Conservation (phyloP, 1,140 invertebrate genomes). For the Trichogramma pretiosum region DNA sequence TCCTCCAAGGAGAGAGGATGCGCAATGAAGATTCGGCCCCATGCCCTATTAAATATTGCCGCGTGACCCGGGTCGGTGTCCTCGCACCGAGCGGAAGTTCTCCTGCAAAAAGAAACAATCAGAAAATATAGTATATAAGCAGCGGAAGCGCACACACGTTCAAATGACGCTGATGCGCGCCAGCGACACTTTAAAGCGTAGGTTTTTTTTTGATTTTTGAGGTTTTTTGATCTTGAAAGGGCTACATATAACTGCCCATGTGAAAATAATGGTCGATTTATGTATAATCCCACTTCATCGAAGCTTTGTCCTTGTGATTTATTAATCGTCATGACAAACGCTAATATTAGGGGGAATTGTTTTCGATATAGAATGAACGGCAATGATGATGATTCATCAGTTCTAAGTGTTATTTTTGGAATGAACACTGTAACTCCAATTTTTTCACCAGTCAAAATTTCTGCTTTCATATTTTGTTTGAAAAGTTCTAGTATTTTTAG, state of each 20-base stretch:
- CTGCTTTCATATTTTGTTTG: conserved; percentile 38
- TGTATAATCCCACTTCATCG: neutral
- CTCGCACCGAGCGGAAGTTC: no score
- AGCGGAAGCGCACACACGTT: no score
- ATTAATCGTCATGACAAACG: conserved; percentile 49
- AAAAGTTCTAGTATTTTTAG: conserved; percentile 34
- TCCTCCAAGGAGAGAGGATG: no score
- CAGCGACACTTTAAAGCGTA: no score
- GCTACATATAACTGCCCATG: neutral
- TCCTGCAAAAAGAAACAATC: no score
- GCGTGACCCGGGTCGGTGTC: no score
- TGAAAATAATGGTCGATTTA: neutral
- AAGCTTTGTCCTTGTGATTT: conserved; percentile 44
- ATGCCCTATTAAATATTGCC: no score
- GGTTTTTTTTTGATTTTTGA: no score
- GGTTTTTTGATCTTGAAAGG: neutral
- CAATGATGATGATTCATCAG: neutral
- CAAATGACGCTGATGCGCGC: no score
- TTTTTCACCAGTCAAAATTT: conserved; percentile 34
- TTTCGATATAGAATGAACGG: conserved; percentile 24
- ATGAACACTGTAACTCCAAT: neutral
- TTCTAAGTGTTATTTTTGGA: neutral
- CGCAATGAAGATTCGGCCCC: no score
- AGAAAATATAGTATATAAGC: no score
- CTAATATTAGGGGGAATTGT: conserved; percentile 41